A percentile compares a stretch with the other conserved stretches of the same genome.
Conservation (phyloP, 2,888 invertebrate genomes). For the Lymantria monacha region DNA sequence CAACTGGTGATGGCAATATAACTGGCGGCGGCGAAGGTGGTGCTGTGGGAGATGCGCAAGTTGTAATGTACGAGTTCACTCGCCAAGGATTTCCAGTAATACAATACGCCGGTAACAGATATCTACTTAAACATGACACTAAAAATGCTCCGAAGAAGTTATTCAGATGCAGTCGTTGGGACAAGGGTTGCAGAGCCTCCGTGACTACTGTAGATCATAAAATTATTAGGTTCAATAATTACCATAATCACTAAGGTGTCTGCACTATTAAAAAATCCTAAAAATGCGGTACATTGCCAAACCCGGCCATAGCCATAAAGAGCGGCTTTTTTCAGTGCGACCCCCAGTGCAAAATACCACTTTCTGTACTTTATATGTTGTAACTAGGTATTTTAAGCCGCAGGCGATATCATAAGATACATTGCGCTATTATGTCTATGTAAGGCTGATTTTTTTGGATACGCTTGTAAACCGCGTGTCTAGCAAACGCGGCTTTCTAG, state of each 20-base stretch:
- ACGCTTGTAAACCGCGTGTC: too few relatives aligned
- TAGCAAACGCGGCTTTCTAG: too few relatives aligned
- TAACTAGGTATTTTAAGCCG: too few relatives aligned
- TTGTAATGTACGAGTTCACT: conserved; percentile 16
- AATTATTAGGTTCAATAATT: conserved; percentile 4
- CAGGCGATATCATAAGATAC: too few relatives aligned
- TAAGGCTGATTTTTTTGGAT: too few relatives aligned
- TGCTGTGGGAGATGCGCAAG: conserved; percentile 79
- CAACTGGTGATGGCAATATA: conserved; percentile 76
- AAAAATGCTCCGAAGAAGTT: conserved; percentile 16
- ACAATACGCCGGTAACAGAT: conserved; percentile 23
- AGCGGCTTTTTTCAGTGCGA: too few relatives aligned
- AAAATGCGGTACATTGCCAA: too few relatives aligned
- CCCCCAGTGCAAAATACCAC: too few relatives aligned
- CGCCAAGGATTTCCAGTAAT: conserved; percentile 21
- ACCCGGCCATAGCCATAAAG: too few relatives aligned
- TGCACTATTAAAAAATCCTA: too few relatives aligned
- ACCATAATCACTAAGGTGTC: conserved; percentile 11
- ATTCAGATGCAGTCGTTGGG: conserved; percentile 22
- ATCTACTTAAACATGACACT: conserved; percentile 29
- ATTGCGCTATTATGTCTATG: too few relatives aligned
- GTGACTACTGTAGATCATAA: conserved; percentile 2
- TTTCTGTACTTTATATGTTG: too few relatives aligned
- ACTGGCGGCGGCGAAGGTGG: conserved; percentile 77
- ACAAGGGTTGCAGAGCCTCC: conserved; percentile 5